These are phyloP conservation scores for Benitochromis conjunctus DNA, from an alignment of 2,113 vertebrate genomes.

Conservation along the genomic window DNA sequence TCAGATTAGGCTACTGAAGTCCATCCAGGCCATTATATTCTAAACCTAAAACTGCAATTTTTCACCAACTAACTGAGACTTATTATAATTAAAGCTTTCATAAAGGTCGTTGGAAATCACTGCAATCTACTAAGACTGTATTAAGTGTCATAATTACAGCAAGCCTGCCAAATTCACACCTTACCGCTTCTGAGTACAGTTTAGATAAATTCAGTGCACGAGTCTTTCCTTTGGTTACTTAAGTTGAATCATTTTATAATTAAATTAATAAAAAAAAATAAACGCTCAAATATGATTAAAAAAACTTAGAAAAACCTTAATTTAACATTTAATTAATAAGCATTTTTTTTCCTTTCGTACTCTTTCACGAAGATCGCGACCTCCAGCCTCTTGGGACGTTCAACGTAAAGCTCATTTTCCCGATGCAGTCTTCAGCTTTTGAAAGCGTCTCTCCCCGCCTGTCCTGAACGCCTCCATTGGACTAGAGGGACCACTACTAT, in stretches of 20 bases:
- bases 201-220: not conserved
- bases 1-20: not conserved
- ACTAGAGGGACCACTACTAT: slow-evolving; percentile 42
- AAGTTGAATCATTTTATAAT: not conserved
- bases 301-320: not conserved
- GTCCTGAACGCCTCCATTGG: slow-evolving; percentile 53
- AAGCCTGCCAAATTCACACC: not conserved
- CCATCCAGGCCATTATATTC: not conserved
- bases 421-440: not conserved
- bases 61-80: not conserved
- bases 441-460: slow-evolving; percentile 37
- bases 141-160: not conserved
- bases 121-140: not conserved
- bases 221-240: not conserved
- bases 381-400: not conserved
- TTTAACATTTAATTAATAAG: not conserved
- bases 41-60: not conserved
- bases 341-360: not conserved
- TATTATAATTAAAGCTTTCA: not conserved
- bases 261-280: accelerated
- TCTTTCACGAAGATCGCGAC: not conserved
- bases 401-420: not conserved
- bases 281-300: not conserved
- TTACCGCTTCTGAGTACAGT: not conserved
- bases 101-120: not conserved